These are phyloP conservation scores for Psylliodes chrysocephalus DNA, from an alignment of 2,888 invertebrate species.

Conservation along the genomic window DNA sequence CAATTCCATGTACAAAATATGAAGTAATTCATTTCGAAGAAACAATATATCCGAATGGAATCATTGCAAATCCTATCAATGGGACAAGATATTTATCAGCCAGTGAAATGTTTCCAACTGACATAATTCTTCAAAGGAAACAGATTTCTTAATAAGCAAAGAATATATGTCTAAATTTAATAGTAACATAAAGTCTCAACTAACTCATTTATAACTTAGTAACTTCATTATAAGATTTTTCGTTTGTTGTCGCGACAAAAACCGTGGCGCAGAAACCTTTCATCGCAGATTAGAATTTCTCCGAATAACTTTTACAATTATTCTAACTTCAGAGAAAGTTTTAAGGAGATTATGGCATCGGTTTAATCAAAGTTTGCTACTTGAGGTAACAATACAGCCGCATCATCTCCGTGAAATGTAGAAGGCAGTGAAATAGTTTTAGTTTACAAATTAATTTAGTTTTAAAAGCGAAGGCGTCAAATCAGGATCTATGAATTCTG, in stretches of 20 bases:
- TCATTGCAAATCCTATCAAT: too few species aligned
- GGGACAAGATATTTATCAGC: too few species aligned
- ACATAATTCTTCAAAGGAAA: too few species aligned
- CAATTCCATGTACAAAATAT: too few species aligned
- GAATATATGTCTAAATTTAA: too few species aligned
- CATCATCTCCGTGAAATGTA: constrained; percentile 5
- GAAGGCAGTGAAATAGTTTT: constrained; percentile 8
- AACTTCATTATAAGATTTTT: constrained; percentile 7
- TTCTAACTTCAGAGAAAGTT: constrained; percentile 18
- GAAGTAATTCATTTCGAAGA: too few species aligned
- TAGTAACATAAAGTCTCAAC: too few species aligned
- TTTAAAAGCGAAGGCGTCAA: not conserved
- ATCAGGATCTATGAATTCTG: not conserved
- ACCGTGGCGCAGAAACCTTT: not conserved
- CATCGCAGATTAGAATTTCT: constrained; percentile 25
- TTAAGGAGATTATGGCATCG: constrained; percentile 18
- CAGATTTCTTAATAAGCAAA: too few species aligned
- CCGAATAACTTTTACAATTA: constrained; percentile 18
- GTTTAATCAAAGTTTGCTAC: constrained; percentile 26
- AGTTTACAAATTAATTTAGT: constrained; percentile 4
- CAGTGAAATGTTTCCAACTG: too few species aligned
- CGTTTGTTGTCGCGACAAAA: constrained; percentile 16
- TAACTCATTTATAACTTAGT: too few species aligned
- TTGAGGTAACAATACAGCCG: constrained; percentile 22
- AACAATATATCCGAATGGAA: too few species aligned